Base-by-base conservation (phyloP, 2,888 invertebrate genomes). In the Sinelater perroti region DNA sequence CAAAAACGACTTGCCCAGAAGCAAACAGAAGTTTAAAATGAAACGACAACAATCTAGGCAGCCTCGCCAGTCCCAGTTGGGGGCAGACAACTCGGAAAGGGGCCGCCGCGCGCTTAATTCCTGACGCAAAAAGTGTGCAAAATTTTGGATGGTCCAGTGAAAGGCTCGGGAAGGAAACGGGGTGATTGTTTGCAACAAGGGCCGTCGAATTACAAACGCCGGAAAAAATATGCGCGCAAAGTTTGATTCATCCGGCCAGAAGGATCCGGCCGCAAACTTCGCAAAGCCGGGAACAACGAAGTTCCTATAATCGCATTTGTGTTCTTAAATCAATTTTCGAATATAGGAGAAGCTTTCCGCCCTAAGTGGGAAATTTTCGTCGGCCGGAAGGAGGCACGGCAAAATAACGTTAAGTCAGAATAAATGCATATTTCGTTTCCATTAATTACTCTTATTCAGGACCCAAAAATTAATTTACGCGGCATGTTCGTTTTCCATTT, bases 11-110 rank as follows among this genome's bases (percentile, higher is more conserved):
- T n/a, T n/a, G n/a, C n/a, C n/a, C n/a, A n/a, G n/a, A n/a, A 17
- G 47, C 21, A 49, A 36, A 36, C 26, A 36, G 28, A 49, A 50
- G 38, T 38, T 50, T 50, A 36, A 38, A 50, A 50, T 38, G 50
- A 50, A 50, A 50, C 28, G 50, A 50, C 36, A 50, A 50, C 50
- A 50, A 38, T 38, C 36, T 50, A 28, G 50, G 36, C 50, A 50
- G 17, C 24, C 24, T 35, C 47, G 36, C 36, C 38, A 28, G 24
- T 36, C 17, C 28, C 20, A 17, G 24, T 50, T 18, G 17, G 13
- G 17, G 18, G 38, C 11, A 38, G 40, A 40, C 24, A 40, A 40
- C 21, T 40, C 24, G 40, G 24, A 24, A 14, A 21, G 40, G 14
- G 24, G 24, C 14, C 7, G 40, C 16, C 21, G 24, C 40, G 13